phyloP scores from a whole-genome alignment of 1,140 invertebrate genomes.

The Euglossa dilemma region DNA sequence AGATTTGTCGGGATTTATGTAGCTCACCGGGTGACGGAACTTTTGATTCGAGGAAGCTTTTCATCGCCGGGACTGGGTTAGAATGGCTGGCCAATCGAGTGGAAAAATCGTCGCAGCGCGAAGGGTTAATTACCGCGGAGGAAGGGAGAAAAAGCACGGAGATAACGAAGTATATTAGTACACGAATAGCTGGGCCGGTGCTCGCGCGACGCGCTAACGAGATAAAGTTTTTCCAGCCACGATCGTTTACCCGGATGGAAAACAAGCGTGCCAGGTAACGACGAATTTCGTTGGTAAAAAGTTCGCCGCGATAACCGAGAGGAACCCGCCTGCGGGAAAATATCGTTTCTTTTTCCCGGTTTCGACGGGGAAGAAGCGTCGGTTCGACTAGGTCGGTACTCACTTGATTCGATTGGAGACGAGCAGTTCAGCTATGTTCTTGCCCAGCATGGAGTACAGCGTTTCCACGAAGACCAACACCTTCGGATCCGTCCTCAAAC shows the following conservation, averaged over 20 bases:
- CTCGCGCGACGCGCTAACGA: conserved; percentile 7
- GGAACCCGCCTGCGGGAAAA: background rate
- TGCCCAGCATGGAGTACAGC: conserved; percentile 94
- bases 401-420: conserved; percentile 97
- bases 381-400: conserved; percentile 75
- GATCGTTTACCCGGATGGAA: conserved; percentile 8
- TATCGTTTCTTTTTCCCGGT: background rate
- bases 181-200: background rate
- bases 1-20: no score
- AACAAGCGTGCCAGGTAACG: background rate
- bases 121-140: background rate
- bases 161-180: background rate
- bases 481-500: conserved; percentile 93
- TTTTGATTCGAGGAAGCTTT: no score
- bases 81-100: no score
- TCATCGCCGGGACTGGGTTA: no score
- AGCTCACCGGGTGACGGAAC: no score
- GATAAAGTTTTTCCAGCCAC: conserved; percentile 6
- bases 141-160: background rate
- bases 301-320: background rate
- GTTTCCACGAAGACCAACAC: conserved; percentile 98
- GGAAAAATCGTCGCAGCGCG: no score
- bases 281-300: conserved; percentile 5
- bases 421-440: conserved; percentile 95
- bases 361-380: background rate